These are phyloP conservation scores for Xanthia icteritia DNA, from an alignment of 2,888 invertebrate genomes.

Conservation along the genomic window DNA sequence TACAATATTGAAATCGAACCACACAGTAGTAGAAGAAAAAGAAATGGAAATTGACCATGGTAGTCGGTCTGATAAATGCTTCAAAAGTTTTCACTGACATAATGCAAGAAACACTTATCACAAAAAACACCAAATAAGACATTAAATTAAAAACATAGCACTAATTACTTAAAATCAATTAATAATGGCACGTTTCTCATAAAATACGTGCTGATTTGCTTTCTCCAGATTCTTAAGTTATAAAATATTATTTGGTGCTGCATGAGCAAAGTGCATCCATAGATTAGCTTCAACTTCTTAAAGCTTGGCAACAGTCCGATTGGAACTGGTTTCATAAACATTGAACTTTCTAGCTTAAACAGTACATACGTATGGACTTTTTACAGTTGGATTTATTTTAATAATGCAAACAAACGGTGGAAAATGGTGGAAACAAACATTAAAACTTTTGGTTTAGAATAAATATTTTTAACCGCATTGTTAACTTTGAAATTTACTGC, in stretches of 20 bases:
- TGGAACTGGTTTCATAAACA: conserved; percentile 42
- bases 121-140: neutral
- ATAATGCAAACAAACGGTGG: neutral
- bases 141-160: neutral
- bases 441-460: neutral
- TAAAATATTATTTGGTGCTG: neutral
- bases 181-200: neutral
- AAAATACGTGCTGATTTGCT: neutral
- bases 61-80: neutral
- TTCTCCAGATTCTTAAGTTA: neutral
- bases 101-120: neutral
- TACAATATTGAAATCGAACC: neutral
- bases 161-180: neutral
- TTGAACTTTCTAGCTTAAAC: conserved; percentile 38
- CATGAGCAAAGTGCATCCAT: conserved; percentile 5
- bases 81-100: neutral
- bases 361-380: neutral
- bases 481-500: neutral
- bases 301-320: conserved; percentile 12
- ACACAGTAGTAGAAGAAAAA: neutral
- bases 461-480: neutral
- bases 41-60: neutral
- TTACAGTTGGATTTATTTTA: conserved; percentile 5
- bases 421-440: neutral
- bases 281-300: neutral